These are phyloP conservation scores for Hypselothyrea guttata DNA, from an alignment of 2,888 invertebrate genomes.

Conservation along the genomic window DNA sequence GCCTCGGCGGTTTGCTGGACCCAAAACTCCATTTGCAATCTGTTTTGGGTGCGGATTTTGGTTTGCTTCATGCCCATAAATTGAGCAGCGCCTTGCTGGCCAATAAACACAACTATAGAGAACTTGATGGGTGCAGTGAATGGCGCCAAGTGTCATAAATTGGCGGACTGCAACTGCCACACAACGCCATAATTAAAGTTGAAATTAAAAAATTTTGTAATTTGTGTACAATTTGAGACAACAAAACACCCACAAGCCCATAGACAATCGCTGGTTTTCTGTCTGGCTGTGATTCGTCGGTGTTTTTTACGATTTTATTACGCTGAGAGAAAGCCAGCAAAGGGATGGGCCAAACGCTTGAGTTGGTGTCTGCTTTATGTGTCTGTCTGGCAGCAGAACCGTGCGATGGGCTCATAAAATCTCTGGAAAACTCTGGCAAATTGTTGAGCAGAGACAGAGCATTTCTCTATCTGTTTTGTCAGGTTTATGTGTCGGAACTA, in stretches of 20 bases:
- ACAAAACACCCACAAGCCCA: constrained; percentile 1
- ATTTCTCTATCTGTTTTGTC: neutral
- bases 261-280: constrained; percentile 12
- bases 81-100: constrained; percentile 66
- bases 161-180: constrained; percentile 27
- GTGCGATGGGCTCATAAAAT: constrained; percentile 55
- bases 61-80: constrained; percentile 46
- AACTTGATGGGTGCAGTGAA: constrained; percentile 47
- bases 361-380: constrained; percentile 64
- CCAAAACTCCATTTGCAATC: constrained; percentile 15
- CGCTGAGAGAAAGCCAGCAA: no score
- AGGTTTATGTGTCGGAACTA: constrained; percentile 69
- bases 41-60: constrained; percentile 1
- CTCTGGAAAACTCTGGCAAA: constrained; percentile 27
- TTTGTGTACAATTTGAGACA: constrained; percentile 30
- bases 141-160: constrained; percentile 70
- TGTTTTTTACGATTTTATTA: constrained; percentile 60
- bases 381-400: no score
- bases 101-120: constrained; percentile 58
- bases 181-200: constrained; percentile 64
- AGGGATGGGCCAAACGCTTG: constrained; percentile 14
- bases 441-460: constrained; percentile 3
- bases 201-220: constrained; percentile 32
- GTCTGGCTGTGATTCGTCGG: constrained; percentile 30
- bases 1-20: constrained; percentile 44